Evolutionary conservation across 2,888 invertebrate species (phyloP).

Genomic region (Blastobasis adustella): DNA sequence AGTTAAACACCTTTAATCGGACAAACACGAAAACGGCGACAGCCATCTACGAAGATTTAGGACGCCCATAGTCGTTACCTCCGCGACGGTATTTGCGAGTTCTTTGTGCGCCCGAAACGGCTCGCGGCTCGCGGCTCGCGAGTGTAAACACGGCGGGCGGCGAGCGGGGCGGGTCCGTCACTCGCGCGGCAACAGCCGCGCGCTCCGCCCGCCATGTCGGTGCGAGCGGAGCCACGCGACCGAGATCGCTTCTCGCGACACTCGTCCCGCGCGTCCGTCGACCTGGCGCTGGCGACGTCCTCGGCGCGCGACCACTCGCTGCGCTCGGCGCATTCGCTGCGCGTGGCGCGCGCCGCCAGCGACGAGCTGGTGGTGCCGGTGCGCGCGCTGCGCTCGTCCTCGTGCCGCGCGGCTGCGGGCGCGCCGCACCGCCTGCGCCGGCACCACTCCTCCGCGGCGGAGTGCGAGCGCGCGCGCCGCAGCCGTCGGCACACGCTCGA

Average conservation of each 20-base stretch:
- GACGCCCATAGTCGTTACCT: conserved; percentile 42
- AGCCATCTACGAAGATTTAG: conserved; percentile 30
- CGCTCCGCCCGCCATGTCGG: conserved; percentile 68
- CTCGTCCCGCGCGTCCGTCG: conserved; percentile 69
- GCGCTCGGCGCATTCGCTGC: conserved; percentile 64
- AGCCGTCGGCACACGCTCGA: conserved; percentile 62
- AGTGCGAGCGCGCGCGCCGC: conserved; percentile 65
- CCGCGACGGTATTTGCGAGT: conserved; percentile 53
- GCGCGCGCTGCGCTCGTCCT: conserved; percentile 65
- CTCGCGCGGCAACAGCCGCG: conserved; percentile 69
- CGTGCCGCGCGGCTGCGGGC: conserved; percentile 62
- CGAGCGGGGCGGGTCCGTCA: conserved; percentile 51
- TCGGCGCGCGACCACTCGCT: conserved; percentile 63
- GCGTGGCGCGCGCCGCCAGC: conserved; percentile 62
- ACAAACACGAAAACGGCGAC: conserved; percentile 48
- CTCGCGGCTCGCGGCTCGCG: too few species aligned
- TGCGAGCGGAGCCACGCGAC: conserved; percentile 64
- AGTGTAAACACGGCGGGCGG: conserved; percentile 4
- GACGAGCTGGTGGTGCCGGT: conserved; percentile 67
- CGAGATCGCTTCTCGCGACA: conserved; percentile 67
- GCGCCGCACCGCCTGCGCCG: conserved; percentile 65
- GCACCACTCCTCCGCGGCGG: conserved; percentile 67
- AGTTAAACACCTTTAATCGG: conserved; percentile 42
- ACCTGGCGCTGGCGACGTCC: conserved; percentile 55
- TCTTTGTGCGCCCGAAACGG: conserved; percentile 47